phyloP scores from a whole-genome alignment of 2,113 vertebrate genomes.

The Silurus glanis region DNA sequence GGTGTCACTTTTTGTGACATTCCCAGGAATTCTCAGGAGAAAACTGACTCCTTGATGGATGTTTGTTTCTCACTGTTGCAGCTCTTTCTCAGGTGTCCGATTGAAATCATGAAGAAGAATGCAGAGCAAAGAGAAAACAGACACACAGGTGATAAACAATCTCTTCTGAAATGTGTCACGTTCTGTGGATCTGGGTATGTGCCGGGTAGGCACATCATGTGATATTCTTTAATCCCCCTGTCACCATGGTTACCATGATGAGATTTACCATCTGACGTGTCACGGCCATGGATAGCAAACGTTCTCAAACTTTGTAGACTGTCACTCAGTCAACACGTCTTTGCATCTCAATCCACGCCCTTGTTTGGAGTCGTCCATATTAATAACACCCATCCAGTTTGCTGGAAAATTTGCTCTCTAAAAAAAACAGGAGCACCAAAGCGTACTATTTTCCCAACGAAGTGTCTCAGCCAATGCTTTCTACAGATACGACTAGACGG shows the following conservation, averaged over 20 bases:
- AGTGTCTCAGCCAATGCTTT: too few relatives aligned
- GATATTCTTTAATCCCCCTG: background rate
- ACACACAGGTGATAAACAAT: background rate
- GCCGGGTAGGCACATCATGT: background rate
- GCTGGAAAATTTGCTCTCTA: too few relatives aligned
- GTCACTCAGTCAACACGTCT: too few relatives aligned
- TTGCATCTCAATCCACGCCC: too few relatives aligned
- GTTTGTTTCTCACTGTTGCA: background rate
- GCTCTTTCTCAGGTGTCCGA: background rate
- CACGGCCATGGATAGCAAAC: background rate
- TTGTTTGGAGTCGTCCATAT: too few relatives aligned
- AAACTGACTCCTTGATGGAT: background rate
- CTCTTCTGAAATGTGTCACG: too few relatives aligned
- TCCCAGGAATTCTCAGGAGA: background rate
- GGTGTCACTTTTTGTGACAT: conserved; percentile 3
- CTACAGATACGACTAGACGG: too few relatives aligned
- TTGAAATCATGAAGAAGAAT: background rate
- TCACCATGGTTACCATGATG: background rate
- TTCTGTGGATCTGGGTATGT: background rate
- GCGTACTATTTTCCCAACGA: too few relatives aligned
- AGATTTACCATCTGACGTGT: background rate
- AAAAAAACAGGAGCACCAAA: too few relatives aligned
- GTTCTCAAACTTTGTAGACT: background rate
- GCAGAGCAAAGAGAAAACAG: background rate
- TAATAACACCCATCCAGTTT: too few relatives aligned